Base-by-base conservation (phyloP, 2,888 invertebrate species). In the Coecobrya sp. region DNA sequence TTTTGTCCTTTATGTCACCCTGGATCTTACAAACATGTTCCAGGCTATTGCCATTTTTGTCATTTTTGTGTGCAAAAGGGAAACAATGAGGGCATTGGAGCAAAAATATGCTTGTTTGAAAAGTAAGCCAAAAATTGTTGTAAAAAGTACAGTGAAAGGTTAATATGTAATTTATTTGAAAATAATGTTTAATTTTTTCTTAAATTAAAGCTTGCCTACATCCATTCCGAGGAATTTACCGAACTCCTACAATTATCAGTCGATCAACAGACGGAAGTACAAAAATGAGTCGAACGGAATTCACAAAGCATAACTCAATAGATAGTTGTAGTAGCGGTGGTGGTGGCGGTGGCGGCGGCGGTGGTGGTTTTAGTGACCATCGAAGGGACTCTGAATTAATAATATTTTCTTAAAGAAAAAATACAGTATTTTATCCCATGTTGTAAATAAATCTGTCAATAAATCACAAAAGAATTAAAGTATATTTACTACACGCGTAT, bases 21-120 rank as follows among this genome's bases (percentile, higher is more conserved):
- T 97, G 0, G 97, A 97, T 94, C 96, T 97, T 27, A 97, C 97
- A 95, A 97, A 97, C 95, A 97, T 97, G 0, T 96, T 97, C 52
- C 95, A 95, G 59, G 95, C 95, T 10, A 94, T 93, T 82, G 94
- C 93, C 42, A 97, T 97, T 79, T 97, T 98, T 96, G 96, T 97
- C 94, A 97, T 97, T 94, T 97, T 97, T 95, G 97, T 97, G 2
- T 97, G 97, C 96, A 97, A 97, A 95, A 96, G 96, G 94, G 97
- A 97, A 95, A 97, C 97, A 90, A 96, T 97, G 95, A 96, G 96
- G 16, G 95, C 97, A 73, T 96, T 97, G 65, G 96, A 97, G 95
- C 97, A 97, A 95, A 96, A 97, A 96, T 97, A 93, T 82, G 81
- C 90, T 1, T 90, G 82, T 19, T 76, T 94, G 19, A 93, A 62